Base-by-base conservation (phyloP, 2,113 vertebrate genomes). In the Albula goreensis region DNA sequence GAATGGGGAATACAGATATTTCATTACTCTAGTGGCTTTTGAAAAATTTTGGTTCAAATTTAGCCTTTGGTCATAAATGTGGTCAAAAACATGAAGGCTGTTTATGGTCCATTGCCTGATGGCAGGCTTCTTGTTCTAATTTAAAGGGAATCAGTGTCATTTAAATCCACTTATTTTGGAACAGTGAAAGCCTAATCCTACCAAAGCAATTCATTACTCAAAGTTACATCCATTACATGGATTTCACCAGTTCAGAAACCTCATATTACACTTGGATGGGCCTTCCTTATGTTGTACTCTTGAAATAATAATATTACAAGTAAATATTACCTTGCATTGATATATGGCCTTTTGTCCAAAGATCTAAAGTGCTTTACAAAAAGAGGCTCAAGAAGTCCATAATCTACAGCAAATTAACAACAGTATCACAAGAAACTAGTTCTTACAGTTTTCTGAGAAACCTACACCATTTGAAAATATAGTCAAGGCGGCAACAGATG, bases 341-440 rank as follows among this genome's bases (percentile, higher is more conserved):
- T 19, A 53, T 57, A 85, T 84, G 66, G 70, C 66, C 70, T 77
- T 84, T 50, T 50, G 74, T 74, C 74, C 83, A 78, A 57, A 50
- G 25, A 51, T 79, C 83, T 78, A 78, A 79, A 78, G 70, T 78
- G 74, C 83, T 78, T 79, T 56, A 85, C 19, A 51, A 15, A 50
- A 3, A 31, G n/a, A 74, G 48, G 49, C 78, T 50, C 19, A 5
- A 77, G 83, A 41, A 41, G 12, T 13, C 66, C 49, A 22, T 51
- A 50, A 84, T 48, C 70, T 51, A 53, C n/a, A n/a, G 19, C 25
- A 66, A 52, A 53, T 74, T 70, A 17, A 74, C 2, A 31, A 8
- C 70, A 31, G n/a, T 74, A 25, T 19, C 70, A 74, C 9, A 74
- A 22, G 63, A 70, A 5, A 17, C 22, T 7, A 8, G 31, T 31